These are phyloP conservation scores for Tragelaphus imberbis DNA, from an alignment of 2,113 vertebrate genomes.

Conservation along the genomic window DNA sequence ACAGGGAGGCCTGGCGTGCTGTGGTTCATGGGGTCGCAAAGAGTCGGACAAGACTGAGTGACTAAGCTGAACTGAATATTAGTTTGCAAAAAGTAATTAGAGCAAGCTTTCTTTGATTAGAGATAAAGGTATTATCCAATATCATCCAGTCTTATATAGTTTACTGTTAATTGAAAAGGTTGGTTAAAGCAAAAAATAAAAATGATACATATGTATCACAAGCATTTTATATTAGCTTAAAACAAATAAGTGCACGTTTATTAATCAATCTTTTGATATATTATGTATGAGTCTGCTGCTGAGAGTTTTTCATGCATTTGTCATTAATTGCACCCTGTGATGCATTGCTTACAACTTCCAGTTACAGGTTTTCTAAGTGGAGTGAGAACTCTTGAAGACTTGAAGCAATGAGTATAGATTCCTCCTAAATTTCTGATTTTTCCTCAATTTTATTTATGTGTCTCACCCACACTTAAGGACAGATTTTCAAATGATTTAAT, in stretches of 20 bases:
- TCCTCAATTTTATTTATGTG: background rate
- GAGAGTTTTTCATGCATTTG: background rate
- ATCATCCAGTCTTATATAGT: background rate
- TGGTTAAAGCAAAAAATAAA: conserved; percentile 10
- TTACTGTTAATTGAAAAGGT: conserved; percentile 2
- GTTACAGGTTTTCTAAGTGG: background rate
- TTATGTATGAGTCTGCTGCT: background rate
- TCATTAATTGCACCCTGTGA: background rate
- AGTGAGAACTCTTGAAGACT: background rate
- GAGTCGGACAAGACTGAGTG: no score
- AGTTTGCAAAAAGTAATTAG: background rate
- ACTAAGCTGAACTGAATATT: no score
- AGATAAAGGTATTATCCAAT: background rate
- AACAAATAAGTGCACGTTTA: background rate
- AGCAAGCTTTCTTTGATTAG: background rate
- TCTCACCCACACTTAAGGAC: background rate
- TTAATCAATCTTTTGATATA: background rate
- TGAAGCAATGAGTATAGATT: background rate
- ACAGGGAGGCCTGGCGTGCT: no score
- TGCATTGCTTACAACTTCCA: background rate
- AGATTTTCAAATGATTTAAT: background rate
- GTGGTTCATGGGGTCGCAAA: no score
- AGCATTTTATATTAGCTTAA: background rate
- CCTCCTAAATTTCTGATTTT: background rate
- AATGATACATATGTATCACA: background rate